Conservation (phyloP, 1,140 invertebrate genomes). For the Physella acuta region DNA sequence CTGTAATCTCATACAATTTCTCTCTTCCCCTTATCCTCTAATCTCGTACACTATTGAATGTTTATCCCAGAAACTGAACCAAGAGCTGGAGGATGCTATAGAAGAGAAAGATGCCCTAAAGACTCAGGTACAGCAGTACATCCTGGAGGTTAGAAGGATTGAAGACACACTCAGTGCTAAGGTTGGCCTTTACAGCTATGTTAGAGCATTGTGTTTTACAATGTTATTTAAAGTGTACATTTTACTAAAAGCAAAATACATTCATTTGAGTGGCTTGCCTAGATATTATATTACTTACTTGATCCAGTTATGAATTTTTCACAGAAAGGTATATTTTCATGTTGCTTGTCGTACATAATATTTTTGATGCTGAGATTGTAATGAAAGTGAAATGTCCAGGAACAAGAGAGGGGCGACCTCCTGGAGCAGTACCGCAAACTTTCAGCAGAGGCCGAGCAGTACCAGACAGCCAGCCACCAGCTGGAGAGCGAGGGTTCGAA, state of each 20-base stretch:
- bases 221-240: too few species aligned
- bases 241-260: too few species aligned
- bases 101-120: constrained; percentile 55
- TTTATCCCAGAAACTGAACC: constrained; percentile 50
- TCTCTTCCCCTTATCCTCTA: too few species aligned
- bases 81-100: constrained; percentile 55
- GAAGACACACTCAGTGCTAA: constrained; percentile 56
- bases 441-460: constrained; percentile 56
- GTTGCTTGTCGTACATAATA: constrained; percentile 5
- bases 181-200: too few species aligned
- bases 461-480: constrained; percentile 53
- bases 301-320: too few species aligned
- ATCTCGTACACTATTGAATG: not conserved
- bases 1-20: too few species aligned
- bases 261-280: too few species aligned
- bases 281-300: too few species aligned
- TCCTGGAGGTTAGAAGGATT: constrained; percentile 55
- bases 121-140: constrained; percentile 58
- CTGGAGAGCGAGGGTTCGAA: constrained; percentile 59
- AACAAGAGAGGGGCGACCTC: constrained; percentile 56
- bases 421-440: constrained; percentile 59
- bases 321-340: too few species aligned
- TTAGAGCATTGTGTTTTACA: too few species aligned
- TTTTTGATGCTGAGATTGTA: constrained; percentile 1
- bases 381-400: too few species aligned